Evolutionary conservation across 2,113 vertebrate genomes (phyloP), one percentile per base, ranked within the genome.

Genomic region (Mugil cephalus): DNA sequence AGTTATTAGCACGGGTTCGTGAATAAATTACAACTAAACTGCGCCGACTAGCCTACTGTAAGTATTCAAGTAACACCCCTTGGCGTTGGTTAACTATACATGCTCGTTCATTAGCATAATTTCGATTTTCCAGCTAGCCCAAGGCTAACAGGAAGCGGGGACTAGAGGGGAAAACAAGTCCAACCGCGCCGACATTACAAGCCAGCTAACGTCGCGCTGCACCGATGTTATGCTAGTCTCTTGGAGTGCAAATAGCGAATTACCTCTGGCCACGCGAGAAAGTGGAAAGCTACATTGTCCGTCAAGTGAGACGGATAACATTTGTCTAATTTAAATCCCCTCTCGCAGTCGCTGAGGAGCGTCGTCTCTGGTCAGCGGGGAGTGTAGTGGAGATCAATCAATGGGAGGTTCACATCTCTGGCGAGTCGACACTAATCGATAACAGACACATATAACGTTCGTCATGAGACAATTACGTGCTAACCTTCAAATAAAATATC

Each of bases 381-480:
- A 89, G 87, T 86, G 85, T 82, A 80, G 89, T 63, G 83, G 50
- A 90, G 80, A 93, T 93, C 90, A 90, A 90, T 93, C 90, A 92
- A 90, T 92, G 88, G 92, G 89, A 88, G 87, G 43, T 87, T 89
- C 82, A 80, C 76, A 60, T 84, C 86, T 71, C 79, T 55, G 51
- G 9, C 48, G 11, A 91, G 92, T 10, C 88, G 0, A 1, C 0
- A 0, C 1, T 9, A 92, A 78, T 88, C 86, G 59, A 93, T 19
- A 9, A 10, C 85, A 61, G 86, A 88, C 1, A 17, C 30, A 53
- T 6, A 7, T 15, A 9, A 8, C 11, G 38, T 12, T 70, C 18
- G 0, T 40, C 4, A 15, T 0, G 7, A 4, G 2, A 8, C 1
- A 3, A 3, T 15, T 5, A 0, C 4, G 11, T 14, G 30, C 5